Evolutionary conservation across 2,113 vertebrate genomes (phyloP), one percentile per base, ranked within the genome.

Genomic region (Noturus placidus): DNA sequence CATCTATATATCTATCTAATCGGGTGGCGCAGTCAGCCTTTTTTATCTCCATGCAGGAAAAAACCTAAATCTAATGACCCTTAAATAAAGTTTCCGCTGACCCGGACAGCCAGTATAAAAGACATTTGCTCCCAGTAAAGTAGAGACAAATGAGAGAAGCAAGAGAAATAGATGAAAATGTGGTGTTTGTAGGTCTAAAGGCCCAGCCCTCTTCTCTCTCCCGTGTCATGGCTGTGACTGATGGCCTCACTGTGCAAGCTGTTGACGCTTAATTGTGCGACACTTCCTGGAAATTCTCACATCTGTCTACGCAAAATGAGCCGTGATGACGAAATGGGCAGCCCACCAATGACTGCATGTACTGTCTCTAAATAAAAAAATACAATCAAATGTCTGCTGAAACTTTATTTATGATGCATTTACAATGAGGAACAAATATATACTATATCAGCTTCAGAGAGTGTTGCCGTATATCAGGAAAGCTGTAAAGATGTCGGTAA

Each of bases 271-370:
- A 87, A 89, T 89, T 67, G 42, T 77, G 42, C 50, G 81, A 76
- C 82, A 77, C 42, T 30, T 89, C 83, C 83, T 77, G 89, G 86
- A 90, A 88, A 81, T 84, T 76, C 57, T 56, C 30, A 59, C 82
- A 67, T 80, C 52, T 30, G 79, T 82, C 52, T 86, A 67, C 82
- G 57, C 59, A 89, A 78, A 65, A 59, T 25, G 35, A 50, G 52
- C 27, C 27, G 27, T 77, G 79, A 67, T 90, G 78, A 61, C 5
- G 70, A 88, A 46, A 52, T 15, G 19, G 22, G 57, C 30, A 82
- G 82, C 30, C 3, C 20, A 84, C 56, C 50, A 56, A 76, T 25
- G 35, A 70, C 35, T 69, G 20, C 76, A 52, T 46, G 56, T 70
- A 15, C 77, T 69, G 61, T 59, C 61, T 85, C 54, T 7, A 84